These are phyloP conservation scores for Dipodomys stephensi DNA, from an alignment of 2,113 vertebrate genomes.

Conservation along the genomic window DNA sequence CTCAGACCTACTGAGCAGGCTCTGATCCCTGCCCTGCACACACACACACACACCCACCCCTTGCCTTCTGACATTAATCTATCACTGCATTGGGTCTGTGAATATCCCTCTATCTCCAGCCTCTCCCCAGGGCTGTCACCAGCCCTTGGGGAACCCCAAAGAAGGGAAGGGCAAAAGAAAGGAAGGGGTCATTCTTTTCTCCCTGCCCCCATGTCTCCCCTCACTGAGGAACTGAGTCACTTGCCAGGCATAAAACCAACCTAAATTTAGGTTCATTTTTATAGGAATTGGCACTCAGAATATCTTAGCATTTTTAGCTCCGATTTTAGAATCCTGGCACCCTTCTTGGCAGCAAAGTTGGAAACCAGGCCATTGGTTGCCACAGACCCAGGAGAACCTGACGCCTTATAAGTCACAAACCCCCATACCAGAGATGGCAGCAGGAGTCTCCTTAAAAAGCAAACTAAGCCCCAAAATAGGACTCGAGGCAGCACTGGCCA, in stretches of 20 bases:
- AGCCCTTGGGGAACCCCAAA: not conserved
- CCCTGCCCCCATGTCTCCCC: not conserved
- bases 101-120: not conserved
- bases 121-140: not conserved
- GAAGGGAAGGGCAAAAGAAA: not conserved
- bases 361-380: conserved; percentile 72
- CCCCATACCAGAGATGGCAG: not conserved
- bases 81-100: not conserved
- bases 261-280: conserved; percentile 74
- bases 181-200: not conserved
- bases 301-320: conserved; percentile 66
- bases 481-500: not conserved
- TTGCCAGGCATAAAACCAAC: conserved; percentile 62
- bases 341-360: conserved; percentile 66
- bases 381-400: not conserved
- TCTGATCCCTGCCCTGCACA: not conserved
- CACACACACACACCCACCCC: too few species aligned
- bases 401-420: conserved; percentile 47
- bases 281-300: conserved; percentile 65
- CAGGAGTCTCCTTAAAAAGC: conserved; percentile 24
- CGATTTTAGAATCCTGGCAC: conserved; percentile 72
- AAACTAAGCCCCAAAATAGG: conserved; percentile 65
- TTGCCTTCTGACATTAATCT: not conserved
- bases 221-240: conserved; percentile 28
- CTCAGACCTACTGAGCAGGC: not conserved